Conservation (phyloP, 1,140 invertebrate genomes). For the Zaprionus nigranus region DNA sequence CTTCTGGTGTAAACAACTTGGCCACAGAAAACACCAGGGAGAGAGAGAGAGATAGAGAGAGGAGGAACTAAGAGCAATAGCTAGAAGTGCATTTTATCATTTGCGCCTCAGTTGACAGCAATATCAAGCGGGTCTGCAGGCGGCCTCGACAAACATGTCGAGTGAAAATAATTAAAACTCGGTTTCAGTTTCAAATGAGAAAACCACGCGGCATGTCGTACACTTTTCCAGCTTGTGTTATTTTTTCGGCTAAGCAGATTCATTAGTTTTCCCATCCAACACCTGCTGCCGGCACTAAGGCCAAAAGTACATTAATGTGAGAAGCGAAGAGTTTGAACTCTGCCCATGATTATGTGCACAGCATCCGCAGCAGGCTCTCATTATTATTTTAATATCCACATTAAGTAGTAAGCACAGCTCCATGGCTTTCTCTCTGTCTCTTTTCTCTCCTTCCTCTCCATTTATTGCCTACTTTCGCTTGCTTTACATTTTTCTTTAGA, state of each 20-base stretch:
- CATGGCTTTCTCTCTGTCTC: background rate
- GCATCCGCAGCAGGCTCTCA: conserved; percentile 14
- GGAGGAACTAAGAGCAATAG: background rate
- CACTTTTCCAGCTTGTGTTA: conserved; percentile 18
- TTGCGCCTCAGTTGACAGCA: conserved; percentile 71
- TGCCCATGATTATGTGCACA: conserved; percentile 1
- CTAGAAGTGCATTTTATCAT: conserved; percentile 73
- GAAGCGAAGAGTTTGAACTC: conserved; percentile 18
- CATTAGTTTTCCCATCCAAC: conserved; percentile 12
- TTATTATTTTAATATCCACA: conserved; percentile 20
- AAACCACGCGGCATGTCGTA: conserved; percentile 7
- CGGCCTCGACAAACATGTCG: conserved; percentile 61
- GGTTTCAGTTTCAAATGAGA: conserved; percentile 49
- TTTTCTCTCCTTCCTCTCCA: background rate
- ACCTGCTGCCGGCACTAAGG: conserved; percentile 36
- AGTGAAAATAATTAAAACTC: conserved; percentile 79
- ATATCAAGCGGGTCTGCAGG: conserved; percentile 60
- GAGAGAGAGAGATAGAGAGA: background rate
- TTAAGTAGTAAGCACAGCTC: background rate
- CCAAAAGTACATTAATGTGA: conserved; percentile 64
- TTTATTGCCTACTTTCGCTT: conserved; percentile 9
- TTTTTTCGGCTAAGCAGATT: conserved; percentile 12
- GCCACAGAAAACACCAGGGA: background rate
- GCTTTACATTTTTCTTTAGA: conserved; percentile 53
- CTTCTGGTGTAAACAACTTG: conserved; percentile 49